Conservation (phyloP, 2,113 vertebrate species). For the Acanthisitta chloris region DNA sequence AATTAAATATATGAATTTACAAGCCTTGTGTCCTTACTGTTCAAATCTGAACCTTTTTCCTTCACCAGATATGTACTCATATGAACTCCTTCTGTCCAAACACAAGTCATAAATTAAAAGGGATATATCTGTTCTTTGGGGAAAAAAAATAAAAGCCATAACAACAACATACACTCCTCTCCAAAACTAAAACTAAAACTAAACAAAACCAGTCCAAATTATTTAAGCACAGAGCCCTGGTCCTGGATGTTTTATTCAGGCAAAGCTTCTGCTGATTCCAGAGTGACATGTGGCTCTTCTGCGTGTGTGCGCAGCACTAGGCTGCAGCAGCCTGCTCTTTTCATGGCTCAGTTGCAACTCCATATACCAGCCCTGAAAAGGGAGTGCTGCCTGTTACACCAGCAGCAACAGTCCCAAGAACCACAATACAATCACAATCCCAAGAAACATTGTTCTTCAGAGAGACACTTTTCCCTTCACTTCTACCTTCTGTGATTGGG, state of each 20-base stretch:
- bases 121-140: background rate
- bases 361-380: background rate
- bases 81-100: background rate
- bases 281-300: background rate
- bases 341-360: background rate
- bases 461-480: background rate
- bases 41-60: background rate
- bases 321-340: background rate
- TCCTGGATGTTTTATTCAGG: background rate
- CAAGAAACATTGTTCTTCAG: conserved; percentile 8
- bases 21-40: background rate
- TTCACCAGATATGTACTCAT: background rate
- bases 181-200: background rate
- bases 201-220: background rate
- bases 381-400: background rate
- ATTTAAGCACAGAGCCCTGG: background rate
- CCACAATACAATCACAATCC: background rate
- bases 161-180: accelerated
- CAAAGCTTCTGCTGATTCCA: background rate
- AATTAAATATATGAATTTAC: background rate
- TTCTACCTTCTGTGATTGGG: background rate
- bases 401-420: background rate
- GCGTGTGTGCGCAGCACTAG: background rate
- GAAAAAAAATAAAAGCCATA: background rate
- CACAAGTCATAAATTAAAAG: background rate